Conservation (phyloP, 2,113 vertebrate genomes). For the Hemicordylus capensis region DNA sequence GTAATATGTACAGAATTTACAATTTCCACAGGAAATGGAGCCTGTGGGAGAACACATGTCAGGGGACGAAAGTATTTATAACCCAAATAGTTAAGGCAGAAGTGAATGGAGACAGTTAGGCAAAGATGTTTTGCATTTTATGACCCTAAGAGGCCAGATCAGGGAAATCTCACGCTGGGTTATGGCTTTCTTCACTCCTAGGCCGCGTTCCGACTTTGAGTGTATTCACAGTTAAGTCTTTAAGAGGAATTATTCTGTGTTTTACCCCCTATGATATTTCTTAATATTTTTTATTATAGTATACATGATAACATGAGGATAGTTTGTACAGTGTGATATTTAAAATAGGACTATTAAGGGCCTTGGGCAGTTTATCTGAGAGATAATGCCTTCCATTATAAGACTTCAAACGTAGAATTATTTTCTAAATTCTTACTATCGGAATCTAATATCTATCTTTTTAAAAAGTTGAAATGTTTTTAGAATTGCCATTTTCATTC, state of each 20-base stretch:
- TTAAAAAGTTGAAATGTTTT: neutral
- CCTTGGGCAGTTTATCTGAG: neutral
- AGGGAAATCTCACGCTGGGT: constrained; percentile 56
- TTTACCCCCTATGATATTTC: constrained; percentile 45
- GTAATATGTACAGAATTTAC: constrained; percentile 64
- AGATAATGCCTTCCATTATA: neutral
- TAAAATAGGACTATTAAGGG: neutral
- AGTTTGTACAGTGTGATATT: neutral
- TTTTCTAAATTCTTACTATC: neutral
- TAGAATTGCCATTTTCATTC: neutral
- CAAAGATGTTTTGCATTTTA: constrained; percentile 73
- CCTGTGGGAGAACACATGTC: constrained; percentile 67
- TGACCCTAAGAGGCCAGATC: constrained; percentile 64
- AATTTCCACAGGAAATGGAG: constrained; percentile 71
- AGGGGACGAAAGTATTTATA: constrained; percentile 78
- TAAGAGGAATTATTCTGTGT: constrained; percentile 43
- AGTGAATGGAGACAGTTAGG: constrained; percentile 71
- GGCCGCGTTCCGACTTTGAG: constrained; percentile 54
- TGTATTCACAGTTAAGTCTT: constrained; percentile 52
- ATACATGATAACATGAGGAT: neutral
- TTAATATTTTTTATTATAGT: constrained; percentile 26
- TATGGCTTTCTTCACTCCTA: constrained; percentile 71
- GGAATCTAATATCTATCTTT: neutral
- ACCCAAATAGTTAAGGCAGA: constrained; percentile 66
- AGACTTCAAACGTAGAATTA: neutral